Conservation (phyloP, 1,140 invertebrate genomes). For the Mesaphorura yosii region DNA sequence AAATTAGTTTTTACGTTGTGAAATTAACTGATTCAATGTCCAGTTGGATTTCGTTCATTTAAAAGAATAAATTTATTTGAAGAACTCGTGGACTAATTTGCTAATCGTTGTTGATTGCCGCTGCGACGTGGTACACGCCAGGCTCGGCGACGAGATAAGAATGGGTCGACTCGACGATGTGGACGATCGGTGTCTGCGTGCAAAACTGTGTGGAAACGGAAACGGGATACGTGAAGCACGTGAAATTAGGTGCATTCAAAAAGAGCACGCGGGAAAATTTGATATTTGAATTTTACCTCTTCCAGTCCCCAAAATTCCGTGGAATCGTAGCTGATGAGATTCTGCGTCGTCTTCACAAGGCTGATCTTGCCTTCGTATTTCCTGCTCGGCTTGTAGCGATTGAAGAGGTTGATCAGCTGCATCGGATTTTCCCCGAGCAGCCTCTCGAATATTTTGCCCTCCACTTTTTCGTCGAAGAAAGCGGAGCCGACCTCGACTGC, state of each 20-base stretch:
- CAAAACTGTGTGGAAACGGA: background rate
- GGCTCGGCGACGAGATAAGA: background rate
- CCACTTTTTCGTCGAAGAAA: background rate
- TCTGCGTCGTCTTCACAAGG: constrained; percentile 1
- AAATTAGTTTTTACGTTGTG: no score
- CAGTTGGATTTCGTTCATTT: no score
- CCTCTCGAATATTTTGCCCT: background rate
- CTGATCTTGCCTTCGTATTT: background rate
- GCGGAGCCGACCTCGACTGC: background rate
- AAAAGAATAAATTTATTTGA: no score
- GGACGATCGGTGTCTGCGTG: background rate
- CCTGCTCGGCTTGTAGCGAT: background rate
- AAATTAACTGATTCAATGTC: no score
- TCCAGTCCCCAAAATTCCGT: background rate
- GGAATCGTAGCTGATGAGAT: background rate
- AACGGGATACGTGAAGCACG: no score
- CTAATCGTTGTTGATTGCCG: no score
- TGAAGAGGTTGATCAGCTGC: background rate
- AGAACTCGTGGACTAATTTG: no score
- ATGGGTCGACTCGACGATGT: background rate
- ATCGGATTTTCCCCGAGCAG: background rate
- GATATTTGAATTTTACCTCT: background rate
- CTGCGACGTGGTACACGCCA: background rate
- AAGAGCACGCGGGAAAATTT: no score
- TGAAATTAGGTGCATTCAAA: no score